These are phyloP conservation scores for Drosophila baimaii DNA, from an alignment of 1,140 invertebrate species.

Conservation along the genomic window DNA sequence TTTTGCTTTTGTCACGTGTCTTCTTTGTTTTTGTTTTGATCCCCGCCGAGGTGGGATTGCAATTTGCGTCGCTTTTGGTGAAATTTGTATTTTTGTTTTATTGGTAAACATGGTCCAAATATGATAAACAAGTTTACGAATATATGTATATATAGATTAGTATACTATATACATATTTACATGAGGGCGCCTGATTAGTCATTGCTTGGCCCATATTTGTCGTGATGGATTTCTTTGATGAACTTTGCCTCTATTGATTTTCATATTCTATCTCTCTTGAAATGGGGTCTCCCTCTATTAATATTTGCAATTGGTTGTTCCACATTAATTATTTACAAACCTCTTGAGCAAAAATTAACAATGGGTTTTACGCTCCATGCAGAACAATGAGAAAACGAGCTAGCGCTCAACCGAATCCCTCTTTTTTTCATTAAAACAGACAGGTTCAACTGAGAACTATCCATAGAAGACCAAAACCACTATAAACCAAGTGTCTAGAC, in stretches of 20 bases:
- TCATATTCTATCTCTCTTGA: background rate
- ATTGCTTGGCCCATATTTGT: background rate
- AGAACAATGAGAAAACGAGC: no score
- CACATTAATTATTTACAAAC: background rate
- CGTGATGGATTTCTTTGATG: background rate
- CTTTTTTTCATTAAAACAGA: no score
- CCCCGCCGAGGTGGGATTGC: slow-evolving; percentile 19
- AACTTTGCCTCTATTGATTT: background rate
- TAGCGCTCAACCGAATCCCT: no score
- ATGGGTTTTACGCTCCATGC: no score
- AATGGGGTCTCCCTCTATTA: no score
- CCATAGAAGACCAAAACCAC: no score
- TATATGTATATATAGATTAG: background rate
- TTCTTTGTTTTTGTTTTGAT: slow-evolving; percentile 41
- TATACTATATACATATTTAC: background rate
- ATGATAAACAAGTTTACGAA: slow-evolving; percentile 72
- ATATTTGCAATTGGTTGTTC: no score
- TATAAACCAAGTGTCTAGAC: no score
- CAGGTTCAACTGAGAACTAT: no score
- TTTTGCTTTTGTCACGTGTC: slow-evolving; percentile 27
- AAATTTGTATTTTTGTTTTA: slow-evolving; percentile 52
- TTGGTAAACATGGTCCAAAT: slow-evolving; percentile 46
- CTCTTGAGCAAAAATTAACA: no score
- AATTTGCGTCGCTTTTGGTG: slow-evolving; percentile 49
- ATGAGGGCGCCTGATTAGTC: slow-evolving; percentile 12